These are phyloP conservation scores for Apogon hyalosoma DNA, from an alignment of 2,797 vertebrate species.

Conservation along the genomic window DNA sequence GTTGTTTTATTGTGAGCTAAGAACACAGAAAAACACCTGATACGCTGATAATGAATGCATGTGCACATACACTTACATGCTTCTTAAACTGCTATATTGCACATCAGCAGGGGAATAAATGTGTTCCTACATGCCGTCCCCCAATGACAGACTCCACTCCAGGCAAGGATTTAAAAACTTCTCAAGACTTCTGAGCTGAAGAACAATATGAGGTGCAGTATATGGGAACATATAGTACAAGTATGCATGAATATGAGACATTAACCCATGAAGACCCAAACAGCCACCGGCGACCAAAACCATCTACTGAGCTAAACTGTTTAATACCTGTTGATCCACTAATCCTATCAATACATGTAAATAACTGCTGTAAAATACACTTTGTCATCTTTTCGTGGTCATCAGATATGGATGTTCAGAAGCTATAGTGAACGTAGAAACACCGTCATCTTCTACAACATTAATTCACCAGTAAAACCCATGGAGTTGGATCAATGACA, in stretches of 20 bases:
- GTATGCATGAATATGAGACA: background rate
- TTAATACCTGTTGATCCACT: too few species aligned
- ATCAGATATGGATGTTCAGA: too few species aligned
- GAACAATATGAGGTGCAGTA: conserved; percentile 1
- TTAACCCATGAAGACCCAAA: too few species aligned
- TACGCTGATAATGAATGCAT: conserved; percentile 66
- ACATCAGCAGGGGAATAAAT: conserved; percentile 49
- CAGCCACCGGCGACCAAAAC: too few species aligned
- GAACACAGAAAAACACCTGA: conserved; percentile 71
- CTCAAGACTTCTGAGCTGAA: conserved; percentile 8
- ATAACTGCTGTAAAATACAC: too few species aligned
- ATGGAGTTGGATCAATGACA: too few species aligned
- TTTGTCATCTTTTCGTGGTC: too few species aligned
- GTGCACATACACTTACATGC: conserved; percentile 52
- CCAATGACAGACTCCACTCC: conserved; percentile 25
- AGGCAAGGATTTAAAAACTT: conserved; percentile 28
- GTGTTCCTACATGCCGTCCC: conserved; percentile 55
- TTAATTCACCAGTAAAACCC: too few species aligned
- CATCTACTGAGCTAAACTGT: too few species aligned
- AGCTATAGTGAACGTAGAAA: too few species aligned
- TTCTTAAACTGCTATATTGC: conserved; percentile 46
- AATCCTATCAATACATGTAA: too few species aligned
- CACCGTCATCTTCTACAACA: too few species aligned
- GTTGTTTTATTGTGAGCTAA: conserved; percentile 29
- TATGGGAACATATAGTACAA: background rate